Percentiles rank a stretch among this genome's conserved stretches.
phyloP scores from a whole-genome alignment of 1,140 invertebrate species.

The Telenomus remus region DNA sequence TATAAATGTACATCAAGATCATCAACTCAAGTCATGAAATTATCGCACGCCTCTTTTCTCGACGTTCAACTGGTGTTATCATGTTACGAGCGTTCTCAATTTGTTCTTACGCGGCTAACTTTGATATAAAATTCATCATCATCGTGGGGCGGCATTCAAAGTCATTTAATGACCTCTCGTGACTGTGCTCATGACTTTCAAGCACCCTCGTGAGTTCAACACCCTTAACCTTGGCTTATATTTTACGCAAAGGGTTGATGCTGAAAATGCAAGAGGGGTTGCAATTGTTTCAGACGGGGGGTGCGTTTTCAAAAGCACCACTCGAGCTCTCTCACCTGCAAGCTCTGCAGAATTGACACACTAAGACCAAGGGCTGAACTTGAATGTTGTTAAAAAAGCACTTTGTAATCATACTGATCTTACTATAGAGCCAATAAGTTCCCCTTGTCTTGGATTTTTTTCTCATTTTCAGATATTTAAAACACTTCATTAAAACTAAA shows the following conservation, averaged over 20 bases:
- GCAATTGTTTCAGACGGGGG: constrained; percentile 24
- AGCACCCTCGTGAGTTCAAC: constrained; percentile 48
- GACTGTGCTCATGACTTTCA: constrained; percentile 36
- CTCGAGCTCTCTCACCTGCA: constrained; percentile 47
- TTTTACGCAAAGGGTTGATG: constrained; percentile 72
- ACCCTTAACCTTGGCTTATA: constrained; percentile 70
- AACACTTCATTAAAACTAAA: neutral
- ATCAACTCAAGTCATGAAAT: no score
- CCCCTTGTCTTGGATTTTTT: constrained; percentile 16
- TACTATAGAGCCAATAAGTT: constrained; percentile 37
- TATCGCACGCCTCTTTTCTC: no score
- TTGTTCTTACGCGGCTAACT: constrained; percentile 1
- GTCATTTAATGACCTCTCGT: constrained; percentile 39
- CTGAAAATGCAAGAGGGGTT: constrained; percentile 34
- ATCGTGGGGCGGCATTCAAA: constrained; percentile 13
- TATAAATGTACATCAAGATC: no score
- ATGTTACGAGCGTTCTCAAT: neutral
- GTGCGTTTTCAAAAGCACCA: constrained; percentile 39
- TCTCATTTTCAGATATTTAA: constrained; percentile 7
- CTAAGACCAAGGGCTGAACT: constrained; percentile 21
- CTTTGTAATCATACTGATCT: constrained; percentile 29
- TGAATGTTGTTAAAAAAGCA: constrained; percentile 44
- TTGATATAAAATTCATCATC: constrained; percentile 30
- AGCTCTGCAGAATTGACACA: constrained; percentile 47
- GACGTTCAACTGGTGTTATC: no score